phyloP scores from a whole-genome alignment of 2,797 vertebrate genomes.

The Myotis myotis region DNA sequence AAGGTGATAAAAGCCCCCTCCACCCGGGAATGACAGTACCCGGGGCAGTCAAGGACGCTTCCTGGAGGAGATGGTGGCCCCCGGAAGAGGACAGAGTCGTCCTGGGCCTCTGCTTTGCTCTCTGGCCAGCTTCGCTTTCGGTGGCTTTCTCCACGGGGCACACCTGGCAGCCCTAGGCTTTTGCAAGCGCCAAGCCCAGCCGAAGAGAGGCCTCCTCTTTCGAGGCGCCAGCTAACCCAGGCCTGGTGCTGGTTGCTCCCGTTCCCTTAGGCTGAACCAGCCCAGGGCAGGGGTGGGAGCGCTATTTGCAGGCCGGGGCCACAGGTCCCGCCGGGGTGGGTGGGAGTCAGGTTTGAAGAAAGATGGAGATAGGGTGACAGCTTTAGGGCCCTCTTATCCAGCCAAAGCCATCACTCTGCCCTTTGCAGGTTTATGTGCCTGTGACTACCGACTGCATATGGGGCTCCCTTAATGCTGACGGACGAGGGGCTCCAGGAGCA shows the following conservation, averaged over 20 bases:
- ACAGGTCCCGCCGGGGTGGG: background rate
- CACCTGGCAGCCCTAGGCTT: background rate
- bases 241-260: fast-evolving
- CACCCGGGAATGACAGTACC: fast-evolving
- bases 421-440: background rate
- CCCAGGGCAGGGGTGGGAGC: background rate
- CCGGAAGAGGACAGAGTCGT: background rate
- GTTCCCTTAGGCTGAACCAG: background rate
- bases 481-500: background rate
- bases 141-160: background rate
- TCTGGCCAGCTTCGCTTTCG: background rate
- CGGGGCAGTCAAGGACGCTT: background rate
- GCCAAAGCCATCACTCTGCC: background rate
- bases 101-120: background rate
- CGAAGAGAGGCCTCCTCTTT: background rate
- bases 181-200: background rate
- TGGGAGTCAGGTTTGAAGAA: background rate
- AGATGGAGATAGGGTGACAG: background rate
- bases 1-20: background rate
- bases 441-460: background rate
- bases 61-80: background rate
- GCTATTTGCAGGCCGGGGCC: background rate
- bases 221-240: background rate
- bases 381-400: background rate
- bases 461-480: background rate